A percentile compares a stretch with the other conserved stretches of the same genome.
Conservation (phyloP, 2,113 vertebrate genomes). For the Cygnus atratus region DNA sequence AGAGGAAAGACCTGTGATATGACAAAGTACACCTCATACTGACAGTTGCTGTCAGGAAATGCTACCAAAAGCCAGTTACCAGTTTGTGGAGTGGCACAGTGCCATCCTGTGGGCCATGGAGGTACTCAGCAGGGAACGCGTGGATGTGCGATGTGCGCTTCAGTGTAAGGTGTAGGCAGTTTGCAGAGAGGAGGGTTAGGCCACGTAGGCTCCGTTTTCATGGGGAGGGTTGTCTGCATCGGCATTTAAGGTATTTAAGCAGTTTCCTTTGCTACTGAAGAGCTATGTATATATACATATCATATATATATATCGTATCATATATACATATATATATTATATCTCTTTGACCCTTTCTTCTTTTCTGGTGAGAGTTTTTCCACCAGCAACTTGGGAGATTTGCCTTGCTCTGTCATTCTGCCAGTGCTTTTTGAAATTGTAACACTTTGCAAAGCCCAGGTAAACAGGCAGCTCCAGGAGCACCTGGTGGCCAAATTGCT, state of each 20-base stretch:
- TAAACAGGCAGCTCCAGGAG: neutral
- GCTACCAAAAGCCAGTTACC: fast-evolving
- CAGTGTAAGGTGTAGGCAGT: fast-evolving
- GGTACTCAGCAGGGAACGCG: neutral
- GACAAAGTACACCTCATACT: neutral
- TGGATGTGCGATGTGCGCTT: fast-evolving
- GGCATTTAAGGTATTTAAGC: neutral
- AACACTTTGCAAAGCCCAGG: neutral
- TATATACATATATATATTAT: too few relatives aligned
- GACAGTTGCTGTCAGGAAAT: neutral
- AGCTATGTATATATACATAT: too few relatives aligned
- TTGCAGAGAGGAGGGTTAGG: neutral
- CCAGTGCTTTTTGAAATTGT: neutral
- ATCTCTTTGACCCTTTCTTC: neutral
- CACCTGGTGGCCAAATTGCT: neutral
- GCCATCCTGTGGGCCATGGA: neutral
- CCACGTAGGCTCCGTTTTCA: fast-evolving
- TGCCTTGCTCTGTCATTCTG: neutral
- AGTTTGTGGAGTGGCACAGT: neutral
- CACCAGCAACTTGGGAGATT: neutral
- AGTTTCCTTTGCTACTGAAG: neutral
- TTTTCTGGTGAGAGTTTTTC: neutral
- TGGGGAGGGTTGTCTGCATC: neutral
- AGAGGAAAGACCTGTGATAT: neutral
- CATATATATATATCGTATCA: too few relatives aligned